Percentiles rank a stretch among this genome's conserved stretches.
Conservation (phyloP, 2,888 invertebrate species). For the Dysmachus trigonus region DNA sequence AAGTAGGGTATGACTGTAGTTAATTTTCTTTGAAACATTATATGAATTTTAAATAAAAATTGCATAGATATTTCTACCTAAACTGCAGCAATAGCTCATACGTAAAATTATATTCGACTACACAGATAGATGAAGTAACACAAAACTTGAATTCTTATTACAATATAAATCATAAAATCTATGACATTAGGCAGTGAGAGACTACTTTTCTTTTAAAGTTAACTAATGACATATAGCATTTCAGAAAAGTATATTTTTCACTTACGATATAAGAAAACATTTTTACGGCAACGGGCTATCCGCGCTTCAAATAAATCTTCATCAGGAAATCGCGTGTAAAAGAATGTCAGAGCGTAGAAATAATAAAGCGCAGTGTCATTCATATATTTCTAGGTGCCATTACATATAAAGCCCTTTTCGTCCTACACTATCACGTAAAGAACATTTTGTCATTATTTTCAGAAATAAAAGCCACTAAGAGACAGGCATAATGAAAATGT, state of each 20-base stretch:
- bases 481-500: conserved; percentile 3
- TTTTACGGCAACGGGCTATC: neutral
- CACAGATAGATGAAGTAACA: neutral
- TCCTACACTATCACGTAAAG: neutral
- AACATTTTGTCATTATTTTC: conserved; percentile 13
- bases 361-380: neutral
- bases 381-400: neutral
- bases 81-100: too few relatives aligned
- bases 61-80: too few relatives aligned
- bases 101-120: too few relatives aligned
- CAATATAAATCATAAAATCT: neutral
- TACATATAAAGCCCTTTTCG: neutral
- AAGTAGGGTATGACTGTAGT: too few relatives aligned
- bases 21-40: too few relatives aligned
- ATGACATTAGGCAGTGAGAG: neutral
- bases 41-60: too few relatives aligned
- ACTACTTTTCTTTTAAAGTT: neutral
- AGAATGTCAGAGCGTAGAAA: neutral
- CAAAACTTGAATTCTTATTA: neutral
- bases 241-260: neutral
- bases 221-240: neutral
- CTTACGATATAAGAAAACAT: neutral
- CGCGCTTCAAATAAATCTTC: neutral
- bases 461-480: conserved; percentile 8
- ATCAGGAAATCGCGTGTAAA: neutral